Conservation (phyloP, 2,888 invertebrate species). For the Euclidia mi region DNA sequence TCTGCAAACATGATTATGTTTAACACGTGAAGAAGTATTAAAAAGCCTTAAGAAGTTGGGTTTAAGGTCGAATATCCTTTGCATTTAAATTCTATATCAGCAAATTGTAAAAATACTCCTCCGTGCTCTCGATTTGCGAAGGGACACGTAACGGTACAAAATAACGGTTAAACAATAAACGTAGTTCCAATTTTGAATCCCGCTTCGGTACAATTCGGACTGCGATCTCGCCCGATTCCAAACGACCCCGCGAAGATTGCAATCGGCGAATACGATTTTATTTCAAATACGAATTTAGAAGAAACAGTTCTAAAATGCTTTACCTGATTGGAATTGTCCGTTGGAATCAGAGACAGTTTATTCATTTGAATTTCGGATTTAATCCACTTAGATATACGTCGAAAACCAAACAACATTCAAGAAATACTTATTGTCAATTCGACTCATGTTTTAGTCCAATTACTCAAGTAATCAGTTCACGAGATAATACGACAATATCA, state of each 20-base stretch:
- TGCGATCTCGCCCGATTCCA: conserved; percentile 61
- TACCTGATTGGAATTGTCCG: conserved; percentile 52
- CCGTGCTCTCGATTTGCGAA: conserved; percentile 75
- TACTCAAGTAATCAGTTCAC: conserved; percentile 35
- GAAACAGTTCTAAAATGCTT: conserved; percentile 50
- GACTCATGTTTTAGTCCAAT: no score
- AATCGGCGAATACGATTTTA: conserved; percentile 57
- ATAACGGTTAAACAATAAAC: conserved; percentile 81
- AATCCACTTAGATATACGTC: conserved; percentile 14
- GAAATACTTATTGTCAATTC: no score
- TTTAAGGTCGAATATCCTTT: conserved; percentile 29
- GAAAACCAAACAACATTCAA: background rate
- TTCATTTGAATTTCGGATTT: conserved; percentile 25
- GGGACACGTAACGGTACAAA: conserved; percentile 82
- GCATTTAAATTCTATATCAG: conserved; percentile 7
- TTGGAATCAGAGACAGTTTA: conserved; percentile 28
- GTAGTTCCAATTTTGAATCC: conserved; percentile 71
- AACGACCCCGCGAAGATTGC: conserved; percentile 65
- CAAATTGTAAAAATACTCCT: conserved; percentile 39
- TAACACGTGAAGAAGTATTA: background rate
- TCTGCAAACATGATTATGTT: conserved; percentile 14
- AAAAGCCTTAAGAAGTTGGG: background rate
- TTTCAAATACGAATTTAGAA: conserved; percentile 56
- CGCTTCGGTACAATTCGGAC: conserved; percentile 62
- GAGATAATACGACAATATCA: conserved; percentile 40